These are phyloP conservation scores for Mimumesa dahlbomi DNA, from an alignment of 2,888 invertebrate species.

Conservation along the genomic window DNA sequence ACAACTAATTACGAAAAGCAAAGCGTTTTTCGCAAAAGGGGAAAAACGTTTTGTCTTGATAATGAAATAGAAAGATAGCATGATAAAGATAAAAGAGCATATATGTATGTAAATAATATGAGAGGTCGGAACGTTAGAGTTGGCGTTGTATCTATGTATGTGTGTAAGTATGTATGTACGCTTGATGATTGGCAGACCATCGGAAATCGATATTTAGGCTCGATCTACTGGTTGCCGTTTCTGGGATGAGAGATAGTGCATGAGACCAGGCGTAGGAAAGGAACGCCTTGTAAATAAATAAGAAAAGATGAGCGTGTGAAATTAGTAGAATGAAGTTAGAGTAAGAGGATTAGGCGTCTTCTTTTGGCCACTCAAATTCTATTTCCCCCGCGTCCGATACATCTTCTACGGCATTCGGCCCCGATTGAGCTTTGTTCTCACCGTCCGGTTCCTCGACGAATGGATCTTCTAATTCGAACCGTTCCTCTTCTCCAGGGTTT, in stretches of 20 bases:
- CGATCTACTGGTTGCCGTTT: slow-evolving; percentile 53
- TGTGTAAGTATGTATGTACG: too few species aligned
- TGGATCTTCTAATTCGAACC: slow-evolving; percentile 42
- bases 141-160: too few species aligned
- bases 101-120: too few species aligned
- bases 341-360: slow-evolving; percentile 65
- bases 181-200: slow-evolving; percentile 45
- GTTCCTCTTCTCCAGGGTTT: slow-evolving; percentile 50
- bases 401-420: slow-evolving; percentile 36
- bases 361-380: slow-evolving; percentile 65
- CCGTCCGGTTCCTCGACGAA: slow-evolving; percentile 61
- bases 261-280: neutral
- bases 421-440: slow-evolving; percentile 25
- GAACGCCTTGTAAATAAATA: too few species aligned
- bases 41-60: too few species aligned
- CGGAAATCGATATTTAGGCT: slow-evolving; percentile 44
- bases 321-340: too few species aligned
- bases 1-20: too few species aligned
- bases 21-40: too few species aligned
- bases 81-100: too few species aligned
- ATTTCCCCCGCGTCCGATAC: slow-evolving; percentile 59
- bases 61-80: too few species aligned
- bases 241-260: slow-evolving; percentile 12
- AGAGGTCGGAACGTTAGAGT: too few species aligned
- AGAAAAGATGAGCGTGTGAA: too few species aligned